phyloP scores from a whole-genome alignment of 1,140 invertebrate species.

The Rhynchophorus ferrugineus region DNA sequence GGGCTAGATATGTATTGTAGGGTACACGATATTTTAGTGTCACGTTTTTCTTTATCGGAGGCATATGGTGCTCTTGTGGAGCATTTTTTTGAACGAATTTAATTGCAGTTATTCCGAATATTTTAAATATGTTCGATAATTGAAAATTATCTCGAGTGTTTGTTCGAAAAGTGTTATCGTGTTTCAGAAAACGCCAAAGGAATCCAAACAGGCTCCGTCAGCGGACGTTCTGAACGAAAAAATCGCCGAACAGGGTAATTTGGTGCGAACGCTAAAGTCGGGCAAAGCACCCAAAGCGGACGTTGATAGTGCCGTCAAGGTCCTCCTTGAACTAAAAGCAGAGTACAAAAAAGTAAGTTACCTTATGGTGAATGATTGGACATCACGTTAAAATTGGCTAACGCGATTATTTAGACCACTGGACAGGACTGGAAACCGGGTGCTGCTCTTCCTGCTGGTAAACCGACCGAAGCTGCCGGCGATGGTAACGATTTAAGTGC shows the following conservation, averaged over 20 bases:
- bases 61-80: too few relatives aligned
- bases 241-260: constrained; percentile 58
- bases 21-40: too few relatives aligned
- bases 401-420: constrained; percentile 42
- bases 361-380: neutral
- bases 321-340: constrained; percentile 65
- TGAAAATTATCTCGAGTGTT: too few relatives aligned
- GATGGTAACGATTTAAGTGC: constrained; percentile 40
- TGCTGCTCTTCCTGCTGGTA: constrained; percentile 33
- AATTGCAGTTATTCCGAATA: too few relatives aligned
- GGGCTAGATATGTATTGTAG: too few relatives aligned
- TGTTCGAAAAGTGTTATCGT: too few relatives aligned
- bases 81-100: too few relatives aligned
- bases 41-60: too few relatives aligned
- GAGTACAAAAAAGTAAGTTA: constrained; percentile 60
- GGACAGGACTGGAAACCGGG: constrained; percentile 35
- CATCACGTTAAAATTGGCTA: neutral
- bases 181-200: neutral
- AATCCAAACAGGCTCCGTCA: constrained; percentile 2
- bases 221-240: constrained; percentile 37
- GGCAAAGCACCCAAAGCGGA: constrained; percentile 48
- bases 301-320: constrained; percentile 66
- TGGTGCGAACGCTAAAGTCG: constrained; percentile 60
- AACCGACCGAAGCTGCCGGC: neutral
- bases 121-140: too few relatives aligned